Evolutionary conservation across 2,797 vertebrate species (phyloP), one percentile per base, ranked within the genome.

Genomic region (Melanotaenia maccullochi): DNA sequence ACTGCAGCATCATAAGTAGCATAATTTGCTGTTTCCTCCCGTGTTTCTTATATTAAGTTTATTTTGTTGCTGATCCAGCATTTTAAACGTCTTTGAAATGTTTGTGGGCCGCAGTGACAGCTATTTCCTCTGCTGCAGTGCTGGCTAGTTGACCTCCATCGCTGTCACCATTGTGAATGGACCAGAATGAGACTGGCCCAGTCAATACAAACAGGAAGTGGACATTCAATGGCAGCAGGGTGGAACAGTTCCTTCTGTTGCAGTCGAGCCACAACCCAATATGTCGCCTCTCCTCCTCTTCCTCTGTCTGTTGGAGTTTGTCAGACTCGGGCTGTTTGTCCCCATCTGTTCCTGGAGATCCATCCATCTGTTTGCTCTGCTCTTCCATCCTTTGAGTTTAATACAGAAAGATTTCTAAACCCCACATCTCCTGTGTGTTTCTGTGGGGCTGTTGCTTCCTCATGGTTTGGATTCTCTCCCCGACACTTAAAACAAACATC

Each of bases 191-290:
- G 11, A 67, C 33, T 1, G 79, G 60, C 62, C 51, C 54, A 30
- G 82, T 87, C 87, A 86, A 78, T 83, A 82, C 90, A 87, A 90
- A 93, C 94, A 96, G 96, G 95, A 97, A 96, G 87, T 81, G 81
- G 68, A 87, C 86, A 90, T 93, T 96, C 93, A 96, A 93, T 96
- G 91, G 93, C 89, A 86, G 84, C 91, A 90, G 96, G 96, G 95
- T 93, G 96, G 94, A 95, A 84, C 94, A 89, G 91, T 95, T 96
- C 94, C 94, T 95, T 80, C 92, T 76, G 62, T 71, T 83, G 44
- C 74, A 65, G 79, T 44, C 18, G 9, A 51, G 83, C 75, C 81
- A 7, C 80, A 87, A 73, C 87, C 80, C 81, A 81, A 22, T 76
- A n/a, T 62, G 82, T 77, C 62, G 73, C 75, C 85, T 67, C 60